Evolutionary conservation across 2,797 vertebrate genomes (phyloP).

Genomic region (Neostethus bicornis): DNA sequence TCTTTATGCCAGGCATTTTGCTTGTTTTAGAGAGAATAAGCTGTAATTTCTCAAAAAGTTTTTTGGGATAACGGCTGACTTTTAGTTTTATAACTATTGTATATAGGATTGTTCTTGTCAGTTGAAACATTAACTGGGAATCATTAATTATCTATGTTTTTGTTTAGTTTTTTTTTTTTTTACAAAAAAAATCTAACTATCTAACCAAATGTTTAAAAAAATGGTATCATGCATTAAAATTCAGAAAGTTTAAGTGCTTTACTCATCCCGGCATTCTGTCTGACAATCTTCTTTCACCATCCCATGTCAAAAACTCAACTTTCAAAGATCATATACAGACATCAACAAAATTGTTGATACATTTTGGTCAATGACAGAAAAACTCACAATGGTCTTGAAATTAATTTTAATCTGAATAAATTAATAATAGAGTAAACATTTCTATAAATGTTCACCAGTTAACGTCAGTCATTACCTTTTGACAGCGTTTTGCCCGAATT

Average conservation of each 20-base stretch:
- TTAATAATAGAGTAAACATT: no score
- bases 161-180: no score
- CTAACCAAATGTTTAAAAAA: no score
- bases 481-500: no score
- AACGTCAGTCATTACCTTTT: no score
- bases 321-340: conserved; percentile 43
- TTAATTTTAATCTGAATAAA: no score
- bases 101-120: background rate
- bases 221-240: conserved; percentile 10
- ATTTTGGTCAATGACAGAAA: no score
- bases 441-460: no score
- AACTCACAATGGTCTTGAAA: no score
- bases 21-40: conserved; percentile 37
- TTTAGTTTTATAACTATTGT: background rate
- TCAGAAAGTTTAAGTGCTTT: conserved; percentile 20
- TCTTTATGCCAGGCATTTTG: conserved; percentile 38
- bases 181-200: no score
- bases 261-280: conserved; percentile 21
- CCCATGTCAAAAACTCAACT: conserved; percentile 20
- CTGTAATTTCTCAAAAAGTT: conserved; percentile 4
- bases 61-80: conserved; percentile 8
- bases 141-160: no score
- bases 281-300: conserved; percentile 7
- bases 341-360: no score
- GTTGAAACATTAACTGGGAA: background rate